Base-by-base conservation (phyloP, 2,113 vertebrate species). In the Meriones unguiculatus region DNA sequence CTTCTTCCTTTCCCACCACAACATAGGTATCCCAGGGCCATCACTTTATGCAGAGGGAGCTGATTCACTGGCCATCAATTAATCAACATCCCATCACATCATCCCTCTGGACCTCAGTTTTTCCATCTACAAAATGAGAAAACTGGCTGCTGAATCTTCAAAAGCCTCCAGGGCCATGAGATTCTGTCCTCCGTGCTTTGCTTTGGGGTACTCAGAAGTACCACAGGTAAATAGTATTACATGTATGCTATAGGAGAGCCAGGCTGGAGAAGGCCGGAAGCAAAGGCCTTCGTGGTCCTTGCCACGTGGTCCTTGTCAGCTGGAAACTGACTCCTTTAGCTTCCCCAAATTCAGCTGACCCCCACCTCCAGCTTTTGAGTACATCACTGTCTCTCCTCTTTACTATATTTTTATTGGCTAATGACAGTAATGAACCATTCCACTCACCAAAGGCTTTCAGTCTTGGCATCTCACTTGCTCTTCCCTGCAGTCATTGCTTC, bases 41-140 rank as follows among this genome's bases (percentile, higher is more conserved):
- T 50, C 50, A 20, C 32, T 88, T 52, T 89, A 15, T 82, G n/a
- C 25, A 52, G 38, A 54, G 52, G 28, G 52, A 54, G 46, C 59
- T 52, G 52, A 72, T 52, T 24, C 85, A 2, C 35, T 69, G n/a
- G n/a, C 46, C 65, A 25, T 80, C 30, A 7, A 73, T 59, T 8
- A 54, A 11, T 65, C 77, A 30, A 28, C 2, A 64, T 24, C 50
- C 46, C 10, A 4, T 81, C 65, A 89, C 80, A 24, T 67, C 15
- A 3, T 64, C 67, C 59, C 9, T 17, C 18, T 25, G 12, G 72
- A 32, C 32, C 64, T 97, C 67, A 2, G 4, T 94, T 97, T 97
- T 32, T 22, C 89, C 12, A 59, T 85, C 72, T 86, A 81, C 46
- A 77, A 62, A 52, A 15, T 73, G 64, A 67, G 52, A 70, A 65